These are phyloP conservation scores for Caenorhabditis inopinata DNA, from an alignment of 1,140 invertebrate species.

Conservation along the genomic window DNA sequence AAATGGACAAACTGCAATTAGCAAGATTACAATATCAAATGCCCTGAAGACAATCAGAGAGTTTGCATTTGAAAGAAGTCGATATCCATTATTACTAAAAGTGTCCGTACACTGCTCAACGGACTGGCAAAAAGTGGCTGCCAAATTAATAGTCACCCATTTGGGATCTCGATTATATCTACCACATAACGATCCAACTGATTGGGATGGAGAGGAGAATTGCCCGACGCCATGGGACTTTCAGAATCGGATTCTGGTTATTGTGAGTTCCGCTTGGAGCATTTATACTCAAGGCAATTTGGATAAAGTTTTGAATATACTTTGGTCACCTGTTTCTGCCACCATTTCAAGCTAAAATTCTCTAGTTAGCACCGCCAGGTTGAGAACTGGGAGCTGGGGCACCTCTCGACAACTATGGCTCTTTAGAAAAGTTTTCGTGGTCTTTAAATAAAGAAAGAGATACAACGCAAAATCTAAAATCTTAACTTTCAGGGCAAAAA, in stretches of 20 bases:
- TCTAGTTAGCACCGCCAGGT: too few species aligned
- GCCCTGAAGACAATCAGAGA: conserved; percentile 71
- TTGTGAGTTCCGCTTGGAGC: conserved; percentile 43
- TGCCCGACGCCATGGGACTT: conserved; percentile 57
- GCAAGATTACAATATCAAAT: conserved; percentile 70
- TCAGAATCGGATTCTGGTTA: conserved; percentile 62
- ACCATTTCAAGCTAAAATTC: too few species aligned
- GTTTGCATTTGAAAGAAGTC: conserved; percentile 71
- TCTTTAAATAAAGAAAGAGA: too few species aligned
- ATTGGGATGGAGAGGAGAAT: conserved; percentile 58
- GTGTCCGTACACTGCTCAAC: conserved; percentile 58
- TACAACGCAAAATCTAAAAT: too few species aligned
- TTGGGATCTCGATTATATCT: conserved; percentile 56
- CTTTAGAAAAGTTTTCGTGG: too few species aligned
- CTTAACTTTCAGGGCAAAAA: conserved; percentile 8
- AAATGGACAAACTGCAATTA: conserved; percentile 70
- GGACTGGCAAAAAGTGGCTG: conserved; percentile 56
- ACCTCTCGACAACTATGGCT: too few species aligned
- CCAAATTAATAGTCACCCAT: conserved; percentile 46
- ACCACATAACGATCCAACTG: conserved; percentile 54
- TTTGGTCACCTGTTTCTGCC: too few species aligned
- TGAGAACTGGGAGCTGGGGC: too few species aligned
- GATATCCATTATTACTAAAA: conserved; percentile 60
- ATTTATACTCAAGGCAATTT: too few species aligned
- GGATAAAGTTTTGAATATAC: too few species aligned